Conservation (phyloP, 2,888 invertebrate genomes). For the Hyppa rectilinea region DNA sequence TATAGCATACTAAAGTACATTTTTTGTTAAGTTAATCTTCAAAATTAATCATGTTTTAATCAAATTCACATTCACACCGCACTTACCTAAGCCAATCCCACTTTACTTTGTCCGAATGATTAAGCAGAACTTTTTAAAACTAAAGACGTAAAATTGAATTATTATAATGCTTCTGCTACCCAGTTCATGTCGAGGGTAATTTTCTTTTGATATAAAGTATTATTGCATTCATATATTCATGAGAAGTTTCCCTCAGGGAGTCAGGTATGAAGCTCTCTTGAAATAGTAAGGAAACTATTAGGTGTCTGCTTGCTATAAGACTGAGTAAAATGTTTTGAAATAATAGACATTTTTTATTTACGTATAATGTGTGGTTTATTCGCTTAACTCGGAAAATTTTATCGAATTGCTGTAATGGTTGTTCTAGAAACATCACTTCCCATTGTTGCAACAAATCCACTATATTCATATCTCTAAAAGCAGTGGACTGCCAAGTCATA, state of each 20-base stretch:
- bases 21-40: neutral
- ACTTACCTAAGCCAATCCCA: slow-evolving; percentile 8
- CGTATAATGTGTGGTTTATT: no score
- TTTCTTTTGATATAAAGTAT: slow-evolving; percentile 41
- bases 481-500: no score
- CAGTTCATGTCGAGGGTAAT: slow-evolving; percentile 46
- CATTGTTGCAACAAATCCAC: neutral
- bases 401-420: no score
- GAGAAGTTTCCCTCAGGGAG: slow-evolving; percentile 29
- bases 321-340: neutral
- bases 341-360: no score
- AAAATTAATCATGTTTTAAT: neutral
- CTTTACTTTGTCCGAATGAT: slow-evolving; percentile 22
- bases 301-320: neutral
- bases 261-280: slow-evolving; percentile 22
- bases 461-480: neutral
- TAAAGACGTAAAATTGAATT: slow-evolving; percentile 38
- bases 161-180: slow-evolving; percentile 32
- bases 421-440: neutral
- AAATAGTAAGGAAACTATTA: slow-evolving; percentile 21
- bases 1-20: neutral
- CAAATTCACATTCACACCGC: neutral
- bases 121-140: slow-evolving; percentile 23
- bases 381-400: no score
- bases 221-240: slow-evolving; percentile 58